Conservation (phyloP, 2,888 invertebrate species). For the Idaea biselata region DNA sequence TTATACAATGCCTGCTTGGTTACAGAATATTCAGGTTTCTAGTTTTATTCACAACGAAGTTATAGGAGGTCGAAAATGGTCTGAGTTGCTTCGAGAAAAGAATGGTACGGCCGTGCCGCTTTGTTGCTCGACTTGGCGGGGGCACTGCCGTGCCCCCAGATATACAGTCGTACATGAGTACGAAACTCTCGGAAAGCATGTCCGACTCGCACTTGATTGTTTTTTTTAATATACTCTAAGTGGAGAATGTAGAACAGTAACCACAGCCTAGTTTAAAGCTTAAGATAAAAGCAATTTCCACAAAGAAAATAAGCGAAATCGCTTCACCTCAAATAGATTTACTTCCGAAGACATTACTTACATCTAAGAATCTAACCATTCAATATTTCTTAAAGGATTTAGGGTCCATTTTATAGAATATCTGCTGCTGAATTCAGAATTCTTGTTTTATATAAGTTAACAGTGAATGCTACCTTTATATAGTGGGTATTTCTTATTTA, state of each 20-base stretch:
- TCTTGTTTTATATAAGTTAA: background rate
- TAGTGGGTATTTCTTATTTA: no score
- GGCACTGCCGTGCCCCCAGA: no score
- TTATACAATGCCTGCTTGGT: no score
- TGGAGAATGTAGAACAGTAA: background rate
- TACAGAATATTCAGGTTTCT: no score
- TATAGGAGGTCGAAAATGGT: no score
- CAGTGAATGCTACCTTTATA: background rate
- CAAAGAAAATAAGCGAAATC: constrained; percentile 2
- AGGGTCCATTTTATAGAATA: background rate
- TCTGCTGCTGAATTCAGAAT: background rate
- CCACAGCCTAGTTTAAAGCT: background rate
- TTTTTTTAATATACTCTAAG: no score
- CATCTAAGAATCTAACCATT: background rate
- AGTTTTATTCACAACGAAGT: no score
- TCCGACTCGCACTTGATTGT: no score
- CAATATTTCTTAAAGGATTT: background rate
- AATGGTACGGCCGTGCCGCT: no score
- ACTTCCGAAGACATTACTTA: constrained; percentile 1
- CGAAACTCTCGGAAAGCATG: background rate
- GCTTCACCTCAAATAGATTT: constrained; percentile 2
- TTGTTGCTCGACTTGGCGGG: no score
- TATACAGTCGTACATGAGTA: background rate
- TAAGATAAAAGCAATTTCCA: background rate
- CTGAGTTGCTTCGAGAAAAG: no score